Evolutionary conservation across 2,888 invertebrate genomes (phyloP).

Genomic region (Hetaerina titia): DNA sequence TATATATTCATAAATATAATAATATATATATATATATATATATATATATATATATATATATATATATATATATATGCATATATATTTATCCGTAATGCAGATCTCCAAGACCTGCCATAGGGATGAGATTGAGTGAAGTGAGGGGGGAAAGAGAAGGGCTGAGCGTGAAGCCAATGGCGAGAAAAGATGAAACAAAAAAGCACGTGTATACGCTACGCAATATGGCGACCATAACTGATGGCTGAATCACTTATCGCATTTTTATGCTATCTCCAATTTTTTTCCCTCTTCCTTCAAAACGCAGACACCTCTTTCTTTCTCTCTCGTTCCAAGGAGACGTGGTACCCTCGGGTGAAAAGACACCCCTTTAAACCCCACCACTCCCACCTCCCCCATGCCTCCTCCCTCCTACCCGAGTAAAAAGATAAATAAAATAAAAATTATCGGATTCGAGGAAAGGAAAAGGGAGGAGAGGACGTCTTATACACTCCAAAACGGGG

Average conservation of each 20-base stretch:
- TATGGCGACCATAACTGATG: neutral
- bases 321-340: neutral
- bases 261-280: neutral
- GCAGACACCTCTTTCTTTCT: too few species aligned
- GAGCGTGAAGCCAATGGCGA: neutral
- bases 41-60: too few species aligned
- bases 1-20: too few species aligned
- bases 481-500: too few species aligned
- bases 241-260: constrained; percentile 26
- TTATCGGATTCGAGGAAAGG: neutral
- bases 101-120: too few species aligned
- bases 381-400: too few species aligned
- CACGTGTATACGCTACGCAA: neutral
- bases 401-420: too few species aligned
- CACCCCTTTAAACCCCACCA: neutral
- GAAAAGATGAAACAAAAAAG: neutral
- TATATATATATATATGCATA: too few species aligned
- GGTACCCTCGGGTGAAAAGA: neutral
- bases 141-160: too few species aligned
- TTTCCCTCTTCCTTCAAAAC: neutral
- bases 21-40: too few species aligned
- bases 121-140: too few species aligned
- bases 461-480: neutral
- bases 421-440: neutral
- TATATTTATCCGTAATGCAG: too few species aligned